Evolutionary conservation across 2,888 invertebrate genomes (phyloP), one percentile per base, ranked within the genome.

Genomic region (Pyralis farinalis): DNA sequence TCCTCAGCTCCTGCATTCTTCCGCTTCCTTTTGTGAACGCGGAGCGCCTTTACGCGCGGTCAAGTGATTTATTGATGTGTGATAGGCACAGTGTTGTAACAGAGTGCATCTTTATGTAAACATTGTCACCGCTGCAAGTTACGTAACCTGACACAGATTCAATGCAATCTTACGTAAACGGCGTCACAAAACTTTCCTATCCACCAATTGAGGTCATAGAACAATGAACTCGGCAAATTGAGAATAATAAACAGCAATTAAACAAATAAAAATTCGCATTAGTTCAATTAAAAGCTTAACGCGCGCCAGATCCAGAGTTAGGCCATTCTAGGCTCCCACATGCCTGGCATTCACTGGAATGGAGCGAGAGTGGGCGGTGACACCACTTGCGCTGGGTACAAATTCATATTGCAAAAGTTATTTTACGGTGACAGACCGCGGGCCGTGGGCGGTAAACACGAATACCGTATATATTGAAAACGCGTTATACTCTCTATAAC

Each of bases 351-450:
- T 41, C 42, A 7, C 12, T 20, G 7, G 44, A 40, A 38, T 30
- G 40, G 29, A 12, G 41, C 22, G 38, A 48, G 40, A 28, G 44
- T 47, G 44, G 47, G 51, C 40, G 53, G 45, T 3, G 16, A 16
- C 44, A 43, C 42, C 41, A n/a, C n/a, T n/a, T n/a, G n/a, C n/a
- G 48, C 37, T 40, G 34, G 33, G 36, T 35, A 38, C 43, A 41
- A 44, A 50, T 53, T 51, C 51, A 57, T 16, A 4, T 60, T 56
- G 57, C 59, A 49, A 53, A 58, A 62, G 51, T 59, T 53, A 45
- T 38, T 44, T 44, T 34, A 36, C 37, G 32, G 10, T 11, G 9
- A 39, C 22, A 43, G 41, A 43, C 16, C 4, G 16, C 16, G 16
- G 25, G 42, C 35, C 31, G 42, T 33, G 40, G 37, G 37, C 37